These are phyloP conservation scores for Brachionichthys hirsutus DNA, from an alignment of 2,113 vertebrate genomes.

Conservation along the genomic window DNA sequence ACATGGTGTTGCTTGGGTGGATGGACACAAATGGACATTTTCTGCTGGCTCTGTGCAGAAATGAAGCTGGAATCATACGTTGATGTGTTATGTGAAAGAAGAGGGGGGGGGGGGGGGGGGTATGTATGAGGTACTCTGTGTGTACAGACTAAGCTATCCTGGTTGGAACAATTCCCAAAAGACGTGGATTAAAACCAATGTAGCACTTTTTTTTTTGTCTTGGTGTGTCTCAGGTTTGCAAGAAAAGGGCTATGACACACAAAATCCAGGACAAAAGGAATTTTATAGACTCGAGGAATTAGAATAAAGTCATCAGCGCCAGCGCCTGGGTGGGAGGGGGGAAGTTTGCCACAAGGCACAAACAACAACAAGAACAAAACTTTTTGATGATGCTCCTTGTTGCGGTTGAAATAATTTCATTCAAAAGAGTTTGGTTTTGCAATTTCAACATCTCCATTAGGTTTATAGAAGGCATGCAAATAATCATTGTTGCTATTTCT, in stretches of 20 bases:
- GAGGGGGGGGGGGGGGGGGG: too few relatives aligned
- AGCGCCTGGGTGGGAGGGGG: slow-evolving; percentile 28
- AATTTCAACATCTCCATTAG: slow-evolving; percentile 40
- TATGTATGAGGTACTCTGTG: slow-evolving; percentile 64
- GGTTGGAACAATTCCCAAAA: slow-evolving; percentile 35
- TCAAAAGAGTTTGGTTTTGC: slow-evolving; percentile 53
- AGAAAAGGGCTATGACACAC: slow-evolving; percentile 1
- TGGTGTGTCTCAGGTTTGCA: slow-evolving; percentile 32
- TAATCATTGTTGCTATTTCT: slow-evolving; percentile 19
- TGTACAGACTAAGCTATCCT: slow-evolving; percentile 46
- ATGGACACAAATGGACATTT: slow-evolving; percentile 31
- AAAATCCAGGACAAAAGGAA: slow-evolving; percentile 6
- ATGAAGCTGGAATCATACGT: slow-evolving; percentile 63
- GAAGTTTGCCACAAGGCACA: slow-evolving; percentile 15
- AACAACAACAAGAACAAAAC: background rate
- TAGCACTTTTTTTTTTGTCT: slow-evolving; percentile 72
- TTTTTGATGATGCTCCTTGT: slow-evolving; percentile 16
- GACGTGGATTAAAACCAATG: slow-evolving; percentile 48
- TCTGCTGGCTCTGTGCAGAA: slow-evolving; percentile 43
- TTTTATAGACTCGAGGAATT: background rate
- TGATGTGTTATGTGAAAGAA: slow-evolving; percentile 46
- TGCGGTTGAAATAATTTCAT: slow-evolving; percentile 54
- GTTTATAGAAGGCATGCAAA: slow-evolving; percentile 33
- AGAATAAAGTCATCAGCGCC: background rate
- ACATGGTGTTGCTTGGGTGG: slow-evolving; percentile 20